A percentile compares a stretch with the other conserved stretches of the same genome.
Conservation (phyloP, 2,113 vertebrate species). For the Cebus imitator region DNA sequence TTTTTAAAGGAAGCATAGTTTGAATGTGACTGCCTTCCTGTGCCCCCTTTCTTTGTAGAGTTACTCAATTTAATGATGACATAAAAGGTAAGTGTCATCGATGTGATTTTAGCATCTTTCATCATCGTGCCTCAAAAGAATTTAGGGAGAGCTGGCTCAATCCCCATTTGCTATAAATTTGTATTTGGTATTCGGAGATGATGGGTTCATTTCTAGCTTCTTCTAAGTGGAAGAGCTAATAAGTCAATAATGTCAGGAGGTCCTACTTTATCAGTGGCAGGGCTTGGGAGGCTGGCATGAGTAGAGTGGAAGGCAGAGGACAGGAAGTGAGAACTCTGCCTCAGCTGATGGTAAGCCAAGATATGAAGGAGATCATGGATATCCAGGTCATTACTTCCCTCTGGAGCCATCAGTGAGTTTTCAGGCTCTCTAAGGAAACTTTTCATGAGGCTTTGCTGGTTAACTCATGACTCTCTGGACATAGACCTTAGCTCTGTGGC, state of each 20-base stretch:
- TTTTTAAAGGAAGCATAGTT: not conserved
- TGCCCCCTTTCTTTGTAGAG: not conserved
- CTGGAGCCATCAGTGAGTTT: not conserved
- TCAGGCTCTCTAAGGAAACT: not conserved
- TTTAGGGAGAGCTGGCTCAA: not conserved
- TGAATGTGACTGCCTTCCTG: not conserved
- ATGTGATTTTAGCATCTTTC: not conserved
- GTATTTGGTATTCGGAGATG: not conserved
- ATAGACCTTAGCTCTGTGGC: not conserved
- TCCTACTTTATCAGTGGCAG: not conserved
- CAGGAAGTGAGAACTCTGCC: no score
- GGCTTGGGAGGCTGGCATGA: rapidly evolving
- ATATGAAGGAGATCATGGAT: not conserved
- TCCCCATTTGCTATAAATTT: not conserved
- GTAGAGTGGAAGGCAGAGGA: not conserved
- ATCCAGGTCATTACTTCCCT: not conserved
- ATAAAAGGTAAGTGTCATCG: not conserved
- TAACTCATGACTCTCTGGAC: not conserved
- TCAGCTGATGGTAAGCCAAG: not conserved
- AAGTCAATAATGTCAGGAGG: not conserved
- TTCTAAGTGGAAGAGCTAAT: no score
- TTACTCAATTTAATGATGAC: not conserved
- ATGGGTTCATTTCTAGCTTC: not conserved
- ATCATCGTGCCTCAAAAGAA: not conserved
- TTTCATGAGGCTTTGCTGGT: not conserved